Conservation (phyloP, 2,888 invertebrate species). For the Drosophila heteroneura region DNA sequence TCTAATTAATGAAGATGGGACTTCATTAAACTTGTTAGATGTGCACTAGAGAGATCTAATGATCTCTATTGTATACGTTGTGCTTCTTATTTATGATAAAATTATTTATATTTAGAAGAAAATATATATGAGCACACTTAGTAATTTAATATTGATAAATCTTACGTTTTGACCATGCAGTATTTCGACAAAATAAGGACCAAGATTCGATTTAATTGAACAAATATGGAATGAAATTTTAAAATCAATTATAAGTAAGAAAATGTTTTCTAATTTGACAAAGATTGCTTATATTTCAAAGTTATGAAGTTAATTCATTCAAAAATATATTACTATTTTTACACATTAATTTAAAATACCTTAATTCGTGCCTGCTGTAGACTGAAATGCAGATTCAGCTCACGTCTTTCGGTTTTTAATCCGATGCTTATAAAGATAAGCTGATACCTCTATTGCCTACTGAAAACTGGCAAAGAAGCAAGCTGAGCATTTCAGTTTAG, state of each 20-base stretch:
- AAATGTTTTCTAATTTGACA: neutral
- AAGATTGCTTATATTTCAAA: neutral
- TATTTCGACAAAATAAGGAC: neutral
- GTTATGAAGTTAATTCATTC: neutral
- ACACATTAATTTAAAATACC: neutral
- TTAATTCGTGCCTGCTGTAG: neutral
- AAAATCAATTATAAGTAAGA: neutral
- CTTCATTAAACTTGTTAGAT: conserved; percentile 46
- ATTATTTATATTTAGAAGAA: neutral
- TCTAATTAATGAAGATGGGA: conserved; percentile 58
- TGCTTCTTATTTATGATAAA: neutral
- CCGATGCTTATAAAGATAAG: neutral
- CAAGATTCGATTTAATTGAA: neutral
- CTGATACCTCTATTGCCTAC: neutral
- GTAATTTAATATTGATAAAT: neutral
- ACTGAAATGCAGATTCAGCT: neutral
- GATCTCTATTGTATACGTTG: neutral
- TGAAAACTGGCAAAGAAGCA: neutral
- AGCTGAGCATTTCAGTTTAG: neutral
- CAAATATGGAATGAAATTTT: neutral
- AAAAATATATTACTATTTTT: neutral
- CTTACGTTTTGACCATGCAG: neutral
- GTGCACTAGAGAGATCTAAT: conserved; percentile 1
- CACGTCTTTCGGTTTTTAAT: conserved; percentile 1
- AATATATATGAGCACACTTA: neutral